phyloP scores from a whole-genome alignment of 2,113 vertebrate genomes.

The Pelodiscus sinensis region DNA sequence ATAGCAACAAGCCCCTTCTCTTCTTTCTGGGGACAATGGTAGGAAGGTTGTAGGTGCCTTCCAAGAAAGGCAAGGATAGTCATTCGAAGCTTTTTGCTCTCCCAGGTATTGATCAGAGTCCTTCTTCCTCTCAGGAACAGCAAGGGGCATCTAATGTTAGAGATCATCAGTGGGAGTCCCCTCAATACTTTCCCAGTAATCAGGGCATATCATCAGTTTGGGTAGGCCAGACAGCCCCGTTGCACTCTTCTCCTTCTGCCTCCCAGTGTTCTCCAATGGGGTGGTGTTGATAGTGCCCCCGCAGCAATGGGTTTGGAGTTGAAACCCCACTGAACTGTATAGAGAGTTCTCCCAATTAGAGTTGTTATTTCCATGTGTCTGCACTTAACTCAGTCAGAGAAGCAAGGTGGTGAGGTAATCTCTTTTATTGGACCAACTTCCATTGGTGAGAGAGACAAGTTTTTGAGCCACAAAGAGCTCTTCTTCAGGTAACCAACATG shows the following conservation, averaged over 20 bases:
- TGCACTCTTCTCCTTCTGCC: not conserved
- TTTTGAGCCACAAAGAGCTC: too few relatives aligned
- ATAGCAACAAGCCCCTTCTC: not conserved
- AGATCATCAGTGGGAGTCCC: not conserved
- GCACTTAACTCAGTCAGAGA: not conserved
- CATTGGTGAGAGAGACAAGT: too few relatives aligned
- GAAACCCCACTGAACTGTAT: not conserved
- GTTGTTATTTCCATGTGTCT: not conserved
- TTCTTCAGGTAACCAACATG: not conserved
- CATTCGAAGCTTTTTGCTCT: not conserved
- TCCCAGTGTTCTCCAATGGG: not conserved
- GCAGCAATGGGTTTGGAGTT: too few relatives aligned
- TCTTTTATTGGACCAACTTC: too few relatives aligned
- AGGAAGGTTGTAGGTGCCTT: not conserved
- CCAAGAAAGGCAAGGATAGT: not conserved
- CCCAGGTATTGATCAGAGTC: not conserved
- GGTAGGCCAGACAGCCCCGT: not conserved
- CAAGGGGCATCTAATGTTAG: not conserved
- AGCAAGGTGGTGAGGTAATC: too few relatives aligned
- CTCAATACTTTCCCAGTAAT: not conserved
- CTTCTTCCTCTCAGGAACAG: not conserved
- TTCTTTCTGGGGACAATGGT: not conserved
- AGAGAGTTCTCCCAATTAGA: not conserved
- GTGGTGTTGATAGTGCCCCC: not conserved
- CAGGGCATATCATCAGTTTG: not conserved